Evolutionary conservation across 2,888 invertebrate species (phyloP).

Genomic region (Lepidochrysops patricia): DNA sequence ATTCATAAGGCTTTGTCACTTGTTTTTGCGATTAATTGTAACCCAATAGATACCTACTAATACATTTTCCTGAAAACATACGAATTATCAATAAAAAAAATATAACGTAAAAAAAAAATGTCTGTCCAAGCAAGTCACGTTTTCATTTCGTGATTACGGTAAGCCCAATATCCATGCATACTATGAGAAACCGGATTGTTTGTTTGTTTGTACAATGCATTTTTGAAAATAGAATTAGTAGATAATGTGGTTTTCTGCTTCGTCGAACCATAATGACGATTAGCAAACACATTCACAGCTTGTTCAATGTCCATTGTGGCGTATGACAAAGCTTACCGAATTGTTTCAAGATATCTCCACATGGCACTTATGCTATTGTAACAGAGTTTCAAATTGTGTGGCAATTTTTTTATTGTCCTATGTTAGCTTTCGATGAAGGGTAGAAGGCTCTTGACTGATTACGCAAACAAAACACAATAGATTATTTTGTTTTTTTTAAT

Average conservation of each 20-base stretch:
- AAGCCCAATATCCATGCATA: background rate
- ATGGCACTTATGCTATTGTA: background rate
- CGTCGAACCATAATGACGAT: constrained; percentile 26
- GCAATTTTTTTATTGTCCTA: background rate
- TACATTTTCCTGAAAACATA: too few relatives aligned
- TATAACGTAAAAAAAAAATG: background rate
- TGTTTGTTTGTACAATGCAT: background rate
- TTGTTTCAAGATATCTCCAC: constrained; percentile 18
- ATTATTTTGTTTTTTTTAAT: constrained; percentile 14
- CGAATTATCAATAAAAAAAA: too few relatives aligned
- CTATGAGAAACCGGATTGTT: background rate
- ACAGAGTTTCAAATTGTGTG: background rate
- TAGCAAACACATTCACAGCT: constrained; percentile 22
- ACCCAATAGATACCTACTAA: too few relatives aligned
- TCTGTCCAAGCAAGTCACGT: background rate
- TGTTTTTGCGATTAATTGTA: too few relatives aligned
- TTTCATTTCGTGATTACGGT: background rate
- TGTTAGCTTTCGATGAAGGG: constrained; percentile 14
- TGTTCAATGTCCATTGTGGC: constrained; percentile 27
- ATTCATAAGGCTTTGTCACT: too few relatives aligned
- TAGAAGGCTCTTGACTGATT: constrained; percentile 15
- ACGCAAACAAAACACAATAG: constrained; percentile 14
- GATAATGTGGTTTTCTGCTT: constrained; percentile 53
- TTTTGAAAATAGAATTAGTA: constrained; percentile 32
- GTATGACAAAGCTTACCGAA: constrained; percentile 20